A percentile compares a stretch with the other conserved stretches of the same genome.
Conservation (phyloP, 1,140 invertebrate genomes). For the Calycopis cecrops region DNA sequence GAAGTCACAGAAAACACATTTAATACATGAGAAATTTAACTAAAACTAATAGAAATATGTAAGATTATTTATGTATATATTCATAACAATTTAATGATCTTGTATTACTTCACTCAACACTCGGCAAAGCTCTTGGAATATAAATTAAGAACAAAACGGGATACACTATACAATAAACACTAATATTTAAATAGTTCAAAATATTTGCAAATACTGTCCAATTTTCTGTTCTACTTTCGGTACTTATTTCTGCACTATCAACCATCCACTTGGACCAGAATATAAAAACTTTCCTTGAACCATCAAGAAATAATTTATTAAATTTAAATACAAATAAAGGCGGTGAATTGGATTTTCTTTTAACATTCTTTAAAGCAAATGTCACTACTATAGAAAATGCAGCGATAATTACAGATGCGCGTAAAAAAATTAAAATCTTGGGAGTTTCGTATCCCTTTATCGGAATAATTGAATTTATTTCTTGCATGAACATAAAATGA, state of each 20-base stretch:
- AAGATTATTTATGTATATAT: too few relatives aligned
- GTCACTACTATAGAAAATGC: constrained; percentile 26
- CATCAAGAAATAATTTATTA: constrained; percentile 25
- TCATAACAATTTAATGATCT: too few relatives aligned
- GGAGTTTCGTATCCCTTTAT: constrained; percentile 28
- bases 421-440: constrained; percentile 31
- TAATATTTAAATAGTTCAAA: constrained; percentile 26
- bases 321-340: constrained; percentile 23
- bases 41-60: too few relatives aligned
- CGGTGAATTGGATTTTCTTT: constrained; percentile 12
- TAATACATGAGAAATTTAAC: too few relatives aligned
- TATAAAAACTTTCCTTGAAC: constrained; percentile 24
- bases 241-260: constrained; percentile 3
- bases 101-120: too few relatives aligned
- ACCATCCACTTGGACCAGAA: constrained; percentile 19
- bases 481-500: constrained; percentile 31
- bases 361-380: constrained; percentile 25
- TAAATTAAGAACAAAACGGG: constrained; percentile 20
- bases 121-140: constrained; percentile 17
- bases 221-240: constrained; percentile 5
- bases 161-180: constrained; percentile 22
- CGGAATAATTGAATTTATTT: constrained; percentile 23
- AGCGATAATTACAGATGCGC: constrained; percentile 29
- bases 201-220: constrained; percentile 32
- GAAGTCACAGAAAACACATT: too few relatives aligned